Base-by-base conservation (phyloP, 2,797 vertebrate genomes). In the Artibeus lituratus region DNA sequence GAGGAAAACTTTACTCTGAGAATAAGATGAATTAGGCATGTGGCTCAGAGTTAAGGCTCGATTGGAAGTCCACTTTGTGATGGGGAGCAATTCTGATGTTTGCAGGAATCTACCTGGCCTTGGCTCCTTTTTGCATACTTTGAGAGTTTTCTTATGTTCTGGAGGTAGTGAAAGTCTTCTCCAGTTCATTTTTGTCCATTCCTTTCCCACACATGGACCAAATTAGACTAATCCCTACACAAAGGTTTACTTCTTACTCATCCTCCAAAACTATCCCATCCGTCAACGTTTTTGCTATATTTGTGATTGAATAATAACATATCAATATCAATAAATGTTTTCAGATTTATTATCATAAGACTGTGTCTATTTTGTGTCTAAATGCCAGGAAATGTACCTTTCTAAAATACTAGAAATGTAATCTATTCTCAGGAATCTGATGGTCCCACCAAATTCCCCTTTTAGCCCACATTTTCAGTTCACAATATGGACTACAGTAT, bases 361-460 rank as follows among this genome's bases (percentile, higher is more conserved):
- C 10, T 65, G 39, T 86, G 42, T 26, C 67, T 91, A 47, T 55
- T 96, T 93, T 84, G 24, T 92, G 94, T 85, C 76, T 55, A 91
- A 80, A 70, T 57, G 19, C 83, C 59, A 65, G 59, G 22, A 91
- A 74, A 59, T 29, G 8, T 44, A 72, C 44, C 69, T 93, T 62
- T 73, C 62, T 77, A 80, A 95, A 87, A 88, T 70, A 70, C 19
- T 81, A 5, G 69, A 87, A 87, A 76, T 35, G 12, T 10, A 47
- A 67, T 47, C 67, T 69, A 59, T 70, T 72, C 82, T 69, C 29
- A 18, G 35, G 14, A 80, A 86, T 65, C 19, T 69, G 16, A 72
- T 83, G 42, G 35, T 44, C 15, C 69, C 91, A 55, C 78, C 78
- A 57, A 84, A 91, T 82, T 76, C 8, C 26, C 47, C 47, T 76